A percentile compares a stretch with the other conserved stretches of the same genome.
These are phyloP conservation scores for Eptesicus fuscus DNA, from an alignment of 2,113 vertebrate species.

Conservation along the genomic window DNA sequence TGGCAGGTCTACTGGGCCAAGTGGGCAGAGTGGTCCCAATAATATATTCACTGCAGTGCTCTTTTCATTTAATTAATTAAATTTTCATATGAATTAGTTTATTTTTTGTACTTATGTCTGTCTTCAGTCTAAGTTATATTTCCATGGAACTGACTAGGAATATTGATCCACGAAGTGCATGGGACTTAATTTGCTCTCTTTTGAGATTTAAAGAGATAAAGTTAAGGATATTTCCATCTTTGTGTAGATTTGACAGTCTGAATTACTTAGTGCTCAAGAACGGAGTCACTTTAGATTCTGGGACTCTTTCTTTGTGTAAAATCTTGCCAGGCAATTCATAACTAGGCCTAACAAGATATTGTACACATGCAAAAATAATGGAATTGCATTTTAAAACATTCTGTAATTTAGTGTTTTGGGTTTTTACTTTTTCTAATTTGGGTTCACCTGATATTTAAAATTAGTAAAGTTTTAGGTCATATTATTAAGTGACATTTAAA, in stretches of 20 bases:
- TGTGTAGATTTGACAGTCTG: not conserved
- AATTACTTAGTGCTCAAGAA: not conserved
- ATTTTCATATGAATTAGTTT: not conserved
- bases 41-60: not conserved
- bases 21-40: not conserved
- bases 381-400: not conserved
- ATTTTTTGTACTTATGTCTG: not conserved
- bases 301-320: not conserved
- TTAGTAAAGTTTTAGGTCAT: not conserved
- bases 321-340: not conserved
- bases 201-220: conserved; percentile 47
- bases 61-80: conserved; percentile 5
- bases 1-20: not conserved
- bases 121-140: not conserved
- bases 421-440: not conserved
- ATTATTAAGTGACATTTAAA: conserved; percentile 23
- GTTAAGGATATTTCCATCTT: not conserved
- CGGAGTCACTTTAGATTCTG: conserved; percentile 24
- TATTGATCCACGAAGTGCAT: not conserved
- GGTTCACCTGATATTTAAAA: not conserved
- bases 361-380: not conserved
- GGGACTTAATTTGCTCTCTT: not conserved
- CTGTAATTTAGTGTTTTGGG: not conserved
- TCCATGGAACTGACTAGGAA: not conserved
- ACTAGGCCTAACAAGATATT: not conserved